A percentile compares a stretch with the other conserved stretches of the same genome.
Conservation (phyloP, 30 jellyfish, hydroid and myxozoan species). For the Aurelia sp. region DNA sequence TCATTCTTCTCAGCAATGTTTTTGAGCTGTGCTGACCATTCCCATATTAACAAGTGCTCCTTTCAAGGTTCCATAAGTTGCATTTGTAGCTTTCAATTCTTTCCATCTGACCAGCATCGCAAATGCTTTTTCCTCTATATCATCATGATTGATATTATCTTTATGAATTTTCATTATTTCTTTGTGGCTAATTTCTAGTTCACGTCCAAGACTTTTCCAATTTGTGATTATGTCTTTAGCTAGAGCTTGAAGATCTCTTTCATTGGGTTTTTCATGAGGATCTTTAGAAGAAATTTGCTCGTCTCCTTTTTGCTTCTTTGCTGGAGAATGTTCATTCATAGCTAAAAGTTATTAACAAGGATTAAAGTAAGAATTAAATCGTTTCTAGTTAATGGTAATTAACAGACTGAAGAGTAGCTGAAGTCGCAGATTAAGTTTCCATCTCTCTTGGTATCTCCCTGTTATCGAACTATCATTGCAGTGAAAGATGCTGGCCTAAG, state of each 20-base stretch:
- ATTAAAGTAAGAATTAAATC: too few species aligned
- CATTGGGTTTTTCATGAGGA: slow-evolving; percentile 49
- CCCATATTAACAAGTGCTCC: slow-evolving; percentile 64
- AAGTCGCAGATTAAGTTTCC: too few species aligned
- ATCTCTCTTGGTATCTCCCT: too few species aligned
- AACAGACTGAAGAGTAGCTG: too few species aligned
- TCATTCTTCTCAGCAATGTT: slow-evolving; percentile 33
- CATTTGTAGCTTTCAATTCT: slow-evolving; percentile 47
- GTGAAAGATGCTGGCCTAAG: too few species aligned
- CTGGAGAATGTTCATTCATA: slow-evolving; percentile 10
- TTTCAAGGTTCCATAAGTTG: slow-evolving; percentile 28
- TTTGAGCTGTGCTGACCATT: slow-evolving; percentile 73
- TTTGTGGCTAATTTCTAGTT: slow-evolving; percentile 59
- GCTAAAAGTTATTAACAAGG: too few species aligned
- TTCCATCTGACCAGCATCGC: slow-evolving; percentile 91
- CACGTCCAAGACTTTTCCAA: slow-evolving; percentile 94
- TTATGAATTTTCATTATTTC: slow-evolving; percentile 70
- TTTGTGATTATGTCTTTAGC: slow-evolving; percentile 60
- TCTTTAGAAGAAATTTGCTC: slow-evolving; percentile 7
- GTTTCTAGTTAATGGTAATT: too few species aligned
- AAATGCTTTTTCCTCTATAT: slow-evolving; percentile 83
- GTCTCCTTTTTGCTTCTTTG: slow-evolving; percentile 18
- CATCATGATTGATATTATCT: slow-evolving; percentile 91
- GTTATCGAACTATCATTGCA: too few species aligned
- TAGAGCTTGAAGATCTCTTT: slow-evolving; percentile 71